Evolutionary conservation across 2,113 vertebrate species (phyloP).

Genomic region (Bostrychus sinensis): DNA sequence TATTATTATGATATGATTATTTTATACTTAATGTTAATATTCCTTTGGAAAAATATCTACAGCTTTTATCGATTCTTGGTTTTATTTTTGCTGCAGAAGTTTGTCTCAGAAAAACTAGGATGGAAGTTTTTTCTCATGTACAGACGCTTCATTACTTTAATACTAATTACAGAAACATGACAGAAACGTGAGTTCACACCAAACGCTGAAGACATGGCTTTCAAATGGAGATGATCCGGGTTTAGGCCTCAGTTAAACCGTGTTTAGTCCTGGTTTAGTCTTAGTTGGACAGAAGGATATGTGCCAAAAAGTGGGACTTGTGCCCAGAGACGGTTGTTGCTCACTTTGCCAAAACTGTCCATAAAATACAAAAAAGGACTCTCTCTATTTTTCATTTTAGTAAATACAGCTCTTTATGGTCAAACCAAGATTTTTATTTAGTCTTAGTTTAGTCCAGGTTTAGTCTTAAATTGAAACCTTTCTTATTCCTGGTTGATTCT

Average conservation of each 20-base stretch:
- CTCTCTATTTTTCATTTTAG: no score
- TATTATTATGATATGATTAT: no score
- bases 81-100: constrained; percentile 4
- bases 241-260: not conserved
- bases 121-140: constrained; percentile 6
- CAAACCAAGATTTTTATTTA: no score
- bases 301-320: not conserved
- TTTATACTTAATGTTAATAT: constrained; percentile 4
- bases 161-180: not conserved
- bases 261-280: not conserved
- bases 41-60: not conserved
- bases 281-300: not conserved
- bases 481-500: no score
- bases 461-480: no score
- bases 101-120: not conserved
- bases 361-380: no score
- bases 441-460: no score
- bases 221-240: not conserved
- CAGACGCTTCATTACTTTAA: constrained; percentile 4
- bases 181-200: not conserved
- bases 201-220: not conserved
- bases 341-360: no score
- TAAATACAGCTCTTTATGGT: no score
- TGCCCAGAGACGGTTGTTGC: no score
- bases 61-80: not conserved